Base-by-base conservation (phyloP, 2,888 invertebrate genomes). In the Dioctria rufipes region DNA sequence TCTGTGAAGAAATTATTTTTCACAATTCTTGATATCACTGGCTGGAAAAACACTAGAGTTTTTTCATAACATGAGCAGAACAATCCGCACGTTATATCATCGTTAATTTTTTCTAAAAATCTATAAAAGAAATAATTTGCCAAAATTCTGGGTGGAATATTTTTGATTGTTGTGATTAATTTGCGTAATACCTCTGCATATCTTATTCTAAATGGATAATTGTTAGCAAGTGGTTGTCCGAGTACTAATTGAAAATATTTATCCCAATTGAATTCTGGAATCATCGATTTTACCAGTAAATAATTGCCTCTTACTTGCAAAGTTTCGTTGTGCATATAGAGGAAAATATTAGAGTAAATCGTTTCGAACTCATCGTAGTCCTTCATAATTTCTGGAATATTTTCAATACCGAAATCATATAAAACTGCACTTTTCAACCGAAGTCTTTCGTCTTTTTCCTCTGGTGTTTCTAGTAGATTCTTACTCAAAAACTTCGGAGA, bases 211-310 rank as follows among this genome's bases (percentile, higher is more conserved):
- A 73, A 39, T 3, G 58, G 40, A 13, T 73, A 58, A 5, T 42
- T 73, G 3, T 58, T 42, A 40, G 0, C 9, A 2, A 73, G 11
- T 5, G 4, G n/a, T 42, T 60, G 11, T 0, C 60, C 73, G n/a
- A 73, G 13, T 8, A 73, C 43, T 5, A 73, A 25, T 9, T 13
- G 11, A 43, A 73, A 73, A 42, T 8, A 73, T 9, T 37, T 8
- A 13, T 73, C 73, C 73, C 73, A 73, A n/a, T 73, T 58, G 40
- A 73, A 73, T 6, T 73, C 58, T 8, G 73, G 58, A 58, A 73
- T 54, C 42, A 73, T 58, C 4, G 73, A 49, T 40, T 73, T 73
- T 25, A 73, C 3, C 9, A 73, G 58, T n/a, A 58, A 13, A 8
- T 73, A 73, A 60, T 73, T 73, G 4, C 58, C 43, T 43, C 73